Evolutionary conservation across 1,140 invertebrate genomes (phyloP), one percentile per base, ranked within the genome.

Genomic region (Bombus affinis): DNA sequence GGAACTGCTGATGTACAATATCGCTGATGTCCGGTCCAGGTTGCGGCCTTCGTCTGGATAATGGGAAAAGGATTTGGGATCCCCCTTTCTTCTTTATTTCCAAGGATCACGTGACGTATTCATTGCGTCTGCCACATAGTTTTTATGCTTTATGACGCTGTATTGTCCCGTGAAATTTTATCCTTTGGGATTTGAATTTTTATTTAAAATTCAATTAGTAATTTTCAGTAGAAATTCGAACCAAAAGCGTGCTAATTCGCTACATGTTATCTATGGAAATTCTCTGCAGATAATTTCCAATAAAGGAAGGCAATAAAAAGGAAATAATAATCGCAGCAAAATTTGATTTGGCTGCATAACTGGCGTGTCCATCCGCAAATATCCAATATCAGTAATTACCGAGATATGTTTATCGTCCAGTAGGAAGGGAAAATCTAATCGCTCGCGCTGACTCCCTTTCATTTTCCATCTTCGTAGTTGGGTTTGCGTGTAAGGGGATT

Each of bases 351-450:
- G 12, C 13, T 37, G 35, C 53, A 39, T 66, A 22, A 28, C 22
- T 37, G 70, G 80, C 76, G 59, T 62, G 59, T 70, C 59, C 86
- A 44, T 78, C 68, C 88, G 44, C 57, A 47, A 86, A 77, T 82
- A 90, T 89, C 81, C 84, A 88, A 90, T 92, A 92, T 92, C 91
- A 66, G 85, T 89, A 90, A 92, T 91, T 89, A 81, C 83, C 15
- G 47, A 39, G 77, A 81, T 65, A 72, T 77, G 78, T 88, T 81
- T 85, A 80, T 88, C 81, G 79, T 86, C 77, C 74, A 2, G 44
- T 62, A 37, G 35, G 37, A 77, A 80, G 78, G 79, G 71, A 47
- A 79, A 79, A 75, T 91, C 83, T 90, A 90, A 88, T 91, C 86
- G 75, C 37, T 53, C 66, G 32, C 13, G 25, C 57, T 59, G 75